phyloP scores from a whole-genome alignment of 2,888 invertebrate species.

The Synergus japonicus region DNA sequence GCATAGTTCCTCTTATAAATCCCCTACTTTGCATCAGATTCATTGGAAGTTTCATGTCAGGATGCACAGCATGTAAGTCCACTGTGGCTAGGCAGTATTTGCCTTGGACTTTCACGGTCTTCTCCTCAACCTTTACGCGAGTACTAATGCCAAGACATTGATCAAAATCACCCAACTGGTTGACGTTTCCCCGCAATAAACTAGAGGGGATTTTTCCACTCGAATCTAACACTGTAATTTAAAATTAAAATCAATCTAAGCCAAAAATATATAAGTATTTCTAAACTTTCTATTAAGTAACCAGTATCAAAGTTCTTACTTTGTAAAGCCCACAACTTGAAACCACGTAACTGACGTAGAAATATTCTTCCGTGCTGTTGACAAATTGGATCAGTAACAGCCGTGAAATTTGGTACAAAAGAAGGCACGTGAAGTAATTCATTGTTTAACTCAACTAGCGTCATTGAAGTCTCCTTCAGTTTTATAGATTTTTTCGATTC shows the following conservation, averaged over 20 bases:
- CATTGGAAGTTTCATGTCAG: slow-evolving; percentile 82
- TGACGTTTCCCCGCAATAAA: slow-evolving; percentile 84
- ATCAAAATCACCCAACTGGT: slow-evolving; percentile 86
- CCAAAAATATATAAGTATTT: background rate
- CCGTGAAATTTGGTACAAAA: slow-evolving; percentile 84
- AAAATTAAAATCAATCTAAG: background rate
- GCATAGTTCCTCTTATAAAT: slow-evolving; percentile 82
- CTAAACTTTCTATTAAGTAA: background rate
- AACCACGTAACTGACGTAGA: slow-evolving; percentile 83
- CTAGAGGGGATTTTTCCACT: slow-evolving; percentile 86
- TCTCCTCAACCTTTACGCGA: slow-evolving; percentile 81
- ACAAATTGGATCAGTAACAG: slow-evolving; percentile 83
- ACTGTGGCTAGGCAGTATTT: slow-evolving; percentile 85
- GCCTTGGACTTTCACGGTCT: slow-evolving; percentile 82
- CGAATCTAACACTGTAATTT: slow-evolving; percentile 84
- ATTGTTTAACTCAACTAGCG: slow-evolving; percentile 82
- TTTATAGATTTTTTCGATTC: slow-evolving; percentile 65
- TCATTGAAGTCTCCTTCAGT: slow-evolving; percentile 79
- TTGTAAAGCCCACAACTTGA: slow-evolving; percentile 86
- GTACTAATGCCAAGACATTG: slow-evolving; percentile 81
- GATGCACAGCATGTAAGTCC: slow-evolving; percentile 81
- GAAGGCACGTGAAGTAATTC: slow-evolving; percentile 80
- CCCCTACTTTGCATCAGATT: slow-evolving; percentile 83
- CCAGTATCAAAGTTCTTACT: slow-evolving; percentile 79
- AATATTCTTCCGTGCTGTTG: slow-evolving; percentile 85